phyloP scores from a whole-genome alignment of 2,888 invertebrate species.

The Ormyrus thymus region DNA sequence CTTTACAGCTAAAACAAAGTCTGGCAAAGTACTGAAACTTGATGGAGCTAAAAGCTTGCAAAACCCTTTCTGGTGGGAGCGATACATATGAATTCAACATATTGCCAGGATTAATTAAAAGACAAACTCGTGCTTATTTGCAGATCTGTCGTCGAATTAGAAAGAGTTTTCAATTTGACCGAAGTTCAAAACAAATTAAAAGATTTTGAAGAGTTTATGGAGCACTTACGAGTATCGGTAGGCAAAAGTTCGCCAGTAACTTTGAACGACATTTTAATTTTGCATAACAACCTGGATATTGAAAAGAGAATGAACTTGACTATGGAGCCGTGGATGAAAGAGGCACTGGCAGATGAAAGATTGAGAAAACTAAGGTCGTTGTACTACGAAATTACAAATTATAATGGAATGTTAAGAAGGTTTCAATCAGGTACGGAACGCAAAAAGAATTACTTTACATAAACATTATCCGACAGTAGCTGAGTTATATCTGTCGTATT shows the following conservation, averaged over 20 bases:
- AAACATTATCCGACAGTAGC: no score
- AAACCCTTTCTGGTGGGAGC: no score
- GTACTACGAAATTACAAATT: slow-evolving; percentile 12
- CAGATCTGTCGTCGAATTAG: slow-evolving; percentile 32
- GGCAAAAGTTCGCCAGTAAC: slow-evolving; percentile 27
- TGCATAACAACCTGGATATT: slow-evolving; percentile 44
- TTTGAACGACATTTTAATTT: slow-evolving; percentile 27
- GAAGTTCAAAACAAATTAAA: slow-evolving; percentile 21
- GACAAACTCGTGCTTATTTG: background rate
- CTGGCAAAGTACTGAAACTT: no score
- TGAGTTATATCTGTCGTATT: no score
- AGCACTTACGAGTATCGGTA: background rate
- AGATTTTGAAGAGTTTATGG: slow-evolving; percentile 33
- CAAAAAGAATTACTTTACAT: background rate
- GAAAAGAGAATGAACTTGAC: slow-evolving; percentile 43
- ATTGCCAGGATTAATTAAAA: no score
- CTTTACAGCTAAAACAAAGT: no score
- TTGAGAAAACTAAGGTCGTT: background rate
- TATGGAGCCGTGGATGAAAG: slow-evolving; percentile 50
- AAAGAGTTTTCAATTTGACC: slow-evolving; percentile 15
- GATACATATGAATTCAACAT: no score
- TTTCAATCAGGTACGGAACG: slow-evolving; percentile 19
- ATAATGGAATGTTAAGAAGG: slow-evolving; percentile 19
- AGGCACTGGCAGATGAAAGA: slow-evolving; percentile 6
- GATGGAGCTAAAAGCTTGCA: no score